A percentile compares a stretch with the other conserved stretches of the same genome.
Evolutionary conservation across 2,113 vertebrate genomes (phyloP).

Genomic region (Megaptera novaeangliae): DNA sequence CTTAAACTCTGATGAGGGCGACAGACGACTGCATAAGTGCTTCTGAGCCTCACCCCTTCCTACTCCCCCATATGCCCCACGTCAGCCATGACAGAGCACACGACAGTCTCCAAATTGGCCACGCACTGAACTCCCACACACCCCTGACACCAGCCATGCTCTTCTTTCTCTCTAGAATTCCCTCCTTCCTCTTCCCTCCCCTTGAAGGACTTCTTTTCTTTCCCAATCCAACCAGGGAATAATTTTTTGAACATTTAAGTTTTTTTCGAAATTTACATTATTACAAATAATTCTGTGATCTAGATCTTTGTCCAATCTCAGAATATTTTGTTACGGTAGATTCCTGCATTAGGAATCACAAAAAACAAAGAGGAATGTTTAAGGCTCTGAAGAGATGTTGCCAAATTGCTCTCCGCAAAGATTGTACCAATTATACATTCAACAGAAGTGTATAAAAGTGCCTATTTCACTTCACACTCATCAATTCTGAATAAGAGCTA

Average conservation of each 20-base stretch:
- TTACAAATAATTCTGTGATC: background rate
- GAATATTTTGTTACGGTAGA: background rate
- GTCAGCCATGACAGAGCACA: rapidly evolving
- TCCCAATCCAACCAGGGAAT: background rate
- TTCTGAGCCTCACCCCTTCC: background rate
- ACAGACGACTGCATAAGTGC: too few species aligned
- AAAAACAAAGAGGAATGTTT: background rate
- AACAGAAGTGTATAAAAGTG: background rate
- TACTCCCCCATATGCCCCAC: rapidly evolving
- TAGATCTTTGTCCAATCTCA: background rate
- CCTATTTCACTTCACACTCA: background rate
- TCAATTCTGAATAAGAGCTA: background rate
- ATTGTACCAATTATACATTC: background rate
- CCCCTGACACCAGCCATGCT: rapidly evolving
- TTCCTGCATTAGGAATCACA: background rate
- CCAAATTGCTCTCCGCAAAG: background rate
- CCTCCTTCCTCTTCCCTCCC: too few species aligned
- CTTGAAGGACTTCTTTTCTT: background rate
- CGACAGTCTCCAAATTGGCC: background rate
- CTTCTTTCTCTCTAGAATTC: background rate
- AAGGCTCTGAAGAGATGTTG: background rate
- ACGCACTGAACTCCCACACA: background rate
- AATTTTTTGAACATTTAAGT: background rate
- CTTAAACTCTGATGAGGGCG: background rate
- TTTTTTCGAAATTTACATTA: background rate